Conservation (phyloP, 2,888 invertebrate genomes). For the Scelioninae gen. 2 region DNA sequence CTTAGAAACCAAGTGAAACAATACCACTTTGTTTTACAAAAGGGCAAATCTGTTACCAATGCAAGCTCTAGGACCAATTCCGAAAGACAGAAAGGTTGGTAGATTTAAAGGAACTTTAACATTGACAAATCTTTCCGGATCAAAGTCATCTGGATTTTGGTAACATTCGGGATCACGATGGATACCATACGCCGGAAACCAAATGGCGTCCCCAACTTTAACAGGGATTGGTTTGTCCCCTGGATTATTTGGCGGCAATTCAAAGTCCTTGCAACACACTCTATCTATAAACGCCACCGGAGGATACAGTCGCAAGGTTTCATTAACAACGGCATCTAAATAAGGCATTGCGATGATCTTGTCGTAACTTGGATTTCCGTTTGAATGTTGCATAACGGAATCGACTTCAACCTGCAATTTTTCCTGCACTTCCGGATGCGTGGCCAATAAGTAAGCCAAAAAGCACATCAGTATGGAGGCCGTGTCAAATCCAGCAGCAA, state of each 20-base stretch:
- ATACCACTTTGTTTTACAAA: slow-evolving; percentile 19
- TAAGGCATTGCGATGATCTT: slow-evolving; percentile 65
- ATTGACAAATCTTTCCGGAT: slow-evolving; percentile 75
- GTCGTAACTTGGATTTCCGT: slow-evolving; percentile 57
- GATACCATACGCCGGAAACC: slow-evolving; percentile 72
- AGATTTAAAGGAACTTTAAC: slow-evolving; percentile 66
- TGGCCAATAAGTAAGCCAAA: slow-evolving; percentile 63
- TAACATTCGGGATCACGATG: slow-evolving; percentile 75
- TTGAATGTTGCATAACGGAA: slow-evolving; percentile 49
- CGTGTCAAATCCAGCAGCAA: slow-evolving; percentile 71
- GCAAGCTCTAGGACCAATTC: slow-evolving; percentile 68
- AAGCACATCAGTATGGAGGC: slow-evolving; percentile 65
- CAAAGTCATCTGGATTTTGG: slow-evolving; percentile 75
- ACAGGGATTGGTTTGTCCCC: slow-evolving; percentile 61
- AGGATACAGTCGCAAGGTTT: slow-evolving; percentile 68
- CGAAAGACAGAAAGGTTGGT: slow-evolving; percentile 71
- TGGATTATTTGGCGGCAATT: slow-evolving; percentile 71
- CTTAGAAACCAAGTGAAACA: neutral
- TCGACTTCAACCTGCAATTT: slow-evolving; percentile 69
- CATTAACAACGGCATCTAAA: slow-evolving; percentile 68
- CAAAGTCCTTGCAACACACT: slow-evolving; percentile 76
- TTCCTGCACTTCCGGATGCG: slow-evolving; percentile 64
- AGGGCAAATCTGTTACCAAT: slow-evolving; percentile 39
- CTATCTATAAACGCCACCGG: slow-evolving; percentile 76
- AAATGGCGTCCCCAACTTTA: slow-evolving; percentile 68